Conservation (phyloP, 2,113 vertebrate species). For the Gracilinanus agilis region DNA sequence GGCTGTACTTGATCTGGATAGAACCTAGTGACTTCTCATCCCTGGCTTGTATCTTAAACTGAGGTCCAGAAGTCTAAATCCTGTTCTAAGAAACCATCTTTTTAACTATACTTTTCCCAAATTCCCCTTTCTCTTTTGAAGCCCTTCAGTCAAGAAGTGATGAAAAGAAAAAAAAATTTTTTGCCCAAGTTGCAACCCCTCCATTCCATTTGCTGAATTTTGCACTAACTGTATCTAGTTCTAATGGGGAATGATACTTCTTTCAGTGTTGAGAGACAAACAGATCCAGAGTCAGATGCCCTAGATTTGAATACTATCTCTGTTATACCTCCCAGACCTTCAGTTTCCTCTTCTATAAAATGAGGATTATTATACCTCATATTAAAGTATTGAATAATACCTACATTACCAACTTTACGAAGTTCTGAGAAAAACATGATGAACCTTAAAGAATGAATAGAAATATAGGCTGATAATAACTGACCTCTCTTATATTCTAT, state of each 20-base stretch:
- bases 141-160: neutral
- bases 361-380: neutral
- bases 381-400: neutral
- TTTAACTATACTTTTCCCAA: neutral
- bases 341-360: neutral
- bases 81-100: neutral
- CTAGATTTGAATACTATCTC: neutral
- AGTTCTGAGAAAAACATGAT: neutral
- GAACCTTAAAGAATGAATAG: neutral
- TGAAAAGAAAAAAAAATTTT: neutral
- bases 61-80: neutral
- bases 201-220: neutral
- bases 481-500: neutral
- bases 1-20: neutral
- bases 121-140: neutral
- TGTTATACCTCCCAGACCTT: neutral
- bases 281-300: neutral
- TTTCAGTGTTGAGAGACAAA: neutral
- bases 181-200: neutral
- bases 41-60: neutral
- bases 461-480: neutral
- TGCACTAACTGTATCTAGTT: neutral
- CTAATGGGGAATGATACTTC: neutral
- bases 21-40: neutral
- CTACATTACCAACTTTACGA: neutral